Evolutionary conservation across 2,888 invertebrate species (phyloP), one percentile per base, ranked within the genome.

Genomic region (Agrenia bidenticulata): DNA sequence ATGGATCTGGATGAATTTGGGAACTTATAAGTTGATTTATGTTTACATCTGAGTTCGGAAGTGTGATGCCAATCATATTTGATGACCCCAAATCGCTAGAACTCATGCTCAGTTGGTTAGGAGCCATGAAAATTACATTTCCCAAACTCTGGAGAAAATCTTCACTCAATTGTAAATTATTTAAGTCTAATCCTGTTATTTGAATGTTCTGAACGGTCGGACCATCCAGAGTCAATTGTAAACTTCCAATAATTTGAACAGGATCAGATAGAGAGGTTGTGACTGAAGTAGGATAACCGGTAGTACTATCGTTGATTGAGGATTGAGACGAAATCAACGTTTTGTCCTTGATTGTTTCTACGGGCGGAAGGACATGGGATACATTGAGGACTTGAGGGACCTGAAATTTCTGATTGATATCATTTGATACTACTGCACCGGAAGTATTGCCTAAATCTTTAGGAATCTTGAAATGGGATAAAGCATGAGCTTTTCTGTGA

Each of bases 401-500:
- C 37, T 55, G 49, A 45, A 42, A 51, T 45, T 53, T 53, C n/a
- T n/a, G n/a, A n/a, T n/a, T n/a, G n/a, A n/a, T n/a, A n/a, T n/a
- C n/a, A n/a, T n/a, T n/a, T n/a, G 7, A 24, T 50, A n/a, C 17
- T 27, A n/a, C n/a, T n/a, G n/a, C n/a, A n/a, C n/a, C n/a, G n/a
- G n/a, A 21, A 49, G 49, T 23, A 2, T 54, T 54, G 4, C 32
- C 32, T 7, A n/a, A 27, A 9, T 21, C 56, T 39, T 41, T 57
- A 9, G 45, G 19, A 23, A 45, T 27, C 62, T 82, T 83, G 60
- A 80, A 80, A 70, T 86, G 85, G 5, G 82, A 81, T 19, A 80
- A 71, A 62, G 86, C 80, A 77, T 89, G 88, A 32, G 84, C 83
- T 77, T 86, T 87, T 49, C 85, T 81, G 74, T 87, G 87, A 0